Conservation (phyloP, 2,888 invertebrate genomes). For the Parelbella ahira region DNA sequence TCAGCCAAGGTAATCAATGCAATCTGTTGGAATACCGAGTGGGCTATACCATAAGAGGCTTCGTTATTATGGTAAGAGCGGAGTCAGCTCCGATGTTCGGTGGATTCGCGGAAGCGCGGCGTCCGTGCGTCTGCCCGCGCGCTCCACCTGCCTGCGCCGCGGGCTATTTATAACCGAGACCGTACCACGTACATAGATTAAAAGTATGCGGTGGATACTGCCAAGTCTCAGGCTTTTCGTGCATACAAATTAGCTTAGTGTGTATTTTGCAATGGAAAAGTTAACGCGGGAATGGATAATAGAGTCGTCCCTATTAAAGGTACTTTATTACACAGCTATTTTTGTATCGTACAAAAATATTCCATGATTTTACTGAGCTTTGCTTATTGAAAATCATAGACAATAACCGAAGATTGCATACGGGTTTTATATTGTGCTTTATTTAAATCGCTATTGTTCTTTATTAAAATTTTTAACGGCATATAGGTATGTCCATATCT, state of each 20-base stretch:
- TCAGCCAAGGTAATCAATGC: conserved; percentile 33
- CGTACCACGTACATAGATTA: conserved; percentile 48
- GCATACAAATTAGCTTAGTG: conserved; percentile 23
- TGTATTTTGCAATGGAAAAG: conserved; percentile 25
- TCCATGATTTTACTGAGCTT: no score
- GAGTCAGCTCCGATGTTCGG: conserved; percentile 31
- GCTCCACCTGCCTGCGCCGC: conserved; percentile 61
- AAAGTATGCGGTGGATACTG: conserved; percentile 26
- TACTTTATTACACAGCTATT: no score
- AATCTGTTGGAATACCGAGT: conserved; percentile 30
- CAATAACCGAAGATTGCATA: no score
- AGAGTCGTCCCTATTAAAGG: conserved; percentile 1
- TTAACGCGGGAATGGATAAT: conserved; percentile 18
- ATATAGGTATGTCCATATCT: no score
- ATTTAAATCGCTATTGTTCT: no score
- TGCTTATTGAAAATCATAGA: no score
- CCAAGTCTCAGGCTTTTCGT: conserved; percentile 21
- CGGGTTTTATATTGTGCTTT: no score
- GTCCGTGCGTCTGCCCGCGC: conserved; percentile 65
- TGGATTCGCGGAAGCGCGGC: conserved; percentile 70
- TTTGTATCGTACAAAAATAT: no score
- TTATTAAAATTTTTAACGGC: no score
- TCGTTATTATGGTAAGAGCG: conserved; percentile 29
- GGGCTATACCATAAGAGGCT: conserved; percentile 31
- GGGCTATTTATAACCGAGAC: conserved; percentile 74